Percentiles rank a stretch among this genome's conserved stretches.
These are phyloP conservation scores for Ptychobarbus kaznakovi DNA, from an alignment of 2,797 vertebrate species.

Conservation along the genomic window DNA sequence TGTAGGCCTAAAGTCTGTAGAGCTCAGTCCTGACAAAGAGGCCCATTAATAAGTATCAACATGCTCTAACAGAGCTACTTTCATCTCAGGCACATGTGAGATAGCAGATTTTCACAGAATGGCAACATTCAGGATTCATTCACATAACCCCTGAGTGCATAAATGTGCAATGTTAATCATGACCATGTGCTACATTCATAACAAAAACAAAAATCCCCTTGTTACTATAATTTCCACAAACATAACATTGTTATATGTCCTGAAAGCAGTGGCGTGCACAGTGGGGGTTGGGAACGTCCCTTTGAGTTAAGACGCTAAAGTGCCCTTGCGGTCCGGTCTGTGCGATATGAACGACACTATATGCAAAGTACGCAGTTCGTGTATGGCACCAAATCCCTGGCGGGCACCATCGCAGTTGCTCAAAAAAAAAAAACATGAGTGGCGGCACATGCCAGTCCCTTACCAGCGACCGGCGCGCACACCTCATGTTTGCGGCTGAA, in stretches of 20 bases:
- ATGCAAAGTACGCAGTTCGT: too few species aligned
- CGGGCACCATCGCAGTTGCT: too few species aligned
- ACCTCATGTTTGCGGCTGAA: too few species aligned
- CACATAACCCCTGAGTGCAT: slow-evolving; percentile 1
- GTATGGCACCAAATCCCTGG: too few species aligned
- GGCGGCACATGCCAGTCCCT: too few species aligned
- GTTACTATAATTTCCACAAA: background rate
- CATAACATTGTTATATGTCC: background rate
- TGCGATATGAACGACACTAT: too few species aligned
- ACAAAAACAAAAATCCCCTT: background rate
- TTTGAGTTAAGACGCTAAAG: too few species aligned
- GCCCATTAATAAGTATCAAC: slow-evolving; percentile 24
- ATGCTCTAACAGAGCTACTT: slow-evolving; percentile 31
- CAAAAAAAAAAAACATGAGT: too few species aligned
- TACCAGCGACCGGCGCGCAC: too few species aligned
- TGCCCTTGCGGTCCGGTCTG: too few species aligned
- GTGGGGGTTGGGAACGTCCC: too few species aligned
- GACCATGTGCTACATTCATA: background rate
- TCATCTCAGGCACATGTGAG: slow-evolving; percentile 13
- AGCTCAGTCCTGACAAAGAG: slow-evolving; percentile 41
- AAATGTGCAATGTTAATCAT: background rate
- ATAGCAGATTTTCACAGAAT: background rate
- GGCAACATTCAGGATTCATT: background rate
- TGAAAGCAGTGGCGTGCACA: too few species aligned
- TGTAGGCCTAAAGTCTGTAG: slow-evolving; percentile 41